Percentiles rank a stretch among this genome's conserved stretches.
Evolutionary conservation across 2,113 vertebrate genomes (phyloP).

Genomic region (Holacanthus passer): DNA sequence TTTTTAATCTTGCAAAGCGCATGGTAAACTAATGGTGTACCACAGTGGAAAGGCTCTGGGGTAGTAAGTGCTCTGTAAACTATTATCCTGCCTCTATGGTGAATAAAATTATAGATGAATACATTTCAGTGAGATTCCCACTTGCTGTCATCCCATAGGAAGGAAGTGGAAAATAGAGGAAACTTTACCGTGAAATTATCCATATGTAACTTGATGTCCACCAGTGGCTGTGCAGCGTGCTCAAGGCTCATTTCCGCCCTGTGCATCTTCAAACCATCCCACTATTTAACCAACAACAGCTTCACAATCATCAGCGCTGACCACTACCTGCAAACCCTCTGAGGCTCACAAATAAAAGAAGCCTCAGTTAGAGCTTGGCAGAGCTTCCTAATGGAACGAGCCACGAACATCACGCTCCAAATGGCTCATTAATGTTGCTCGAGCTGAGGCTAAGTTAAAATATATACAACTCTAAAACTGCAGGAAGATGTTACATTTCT

Average conservation of each 20-base stretch:
- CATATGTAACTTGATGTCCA: slow-evolving; percentile 31
- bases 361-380: slow-evolving; percentile 47
- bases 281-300: slow-evolving; percentile 22
- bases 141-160: neutral
- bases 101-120: slow-evolving; percentile 52
- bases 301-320: slow-evolving; percentile 32
- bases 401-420: slow-evolving; percentile 28
- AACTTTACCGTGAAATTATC: slow-evolving; percentile 29
- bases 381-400: slow-evolving; percentile 19
- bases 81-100: slow-evolving; percentile 38
- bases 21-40: slow-evolving; percentile 45
- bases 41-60: slow-evolving; percentile 40
- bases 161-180: slow-evolving; percentile 9
- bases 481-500: slow-evolving; percentile 12
- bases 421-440: slow-evolving; percentile 46
- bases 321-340: slow-evolving; percentile 40
- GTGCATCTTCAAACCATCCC: neutral
- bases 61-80: slow-evolving; percentile 38
- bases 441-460: slow-evolving; percentile 28
- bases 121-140: slow-evolving; percentile 40
- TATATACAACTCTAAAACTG: slow-evolving; percentile 21
- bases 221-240: neutral
- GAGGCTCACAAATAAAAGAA: slow-evolving; percentile 45
- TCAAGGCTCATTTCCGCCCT: slow-evolving; percentile 27
- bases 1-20: slow-evolving; percentile 57